Conservation (phyloP, 2,113 vertebrate species). For the Marcusenius ussheri region DNA sequence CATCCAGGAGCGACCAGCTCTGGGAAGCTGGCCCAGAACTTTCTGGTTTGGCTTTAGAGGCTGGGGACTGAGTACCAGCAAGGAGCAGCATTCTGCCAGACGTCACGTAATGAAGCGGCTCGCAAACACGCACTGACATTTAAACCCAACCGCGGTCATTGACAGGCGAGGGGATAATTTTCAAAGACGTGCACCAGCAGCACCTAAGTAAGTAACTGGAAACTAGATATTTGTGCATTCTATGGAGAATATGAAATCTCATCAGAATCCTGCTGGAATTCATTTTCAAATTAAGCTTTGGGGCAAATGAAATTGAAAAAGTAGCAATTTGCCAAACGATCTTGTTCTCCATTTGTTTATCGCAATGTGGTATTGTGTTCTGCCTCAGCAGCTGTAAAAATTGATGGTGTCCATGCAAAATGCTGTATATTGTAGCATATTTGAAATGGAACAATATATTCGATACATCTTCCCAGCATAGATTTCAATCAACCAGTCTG, state of each 20-base stretch:
- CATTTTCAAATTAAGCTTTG: slow-evolving; percentile 1
- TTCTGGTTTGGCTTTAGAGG: neutral
- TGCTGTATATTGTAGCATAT: neutral
- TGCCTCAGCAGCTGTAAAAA: neutral
- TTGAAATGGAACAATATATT: neutral
- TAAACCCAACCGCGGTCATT: neutral
- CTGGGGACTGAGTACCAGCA: neutral
- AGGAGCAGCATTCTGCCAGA: neutral
- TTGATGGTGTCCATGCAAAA: neutral
- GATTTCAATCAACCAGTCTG: too few relatives aligned
- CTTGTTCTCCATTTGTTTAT: neutral
- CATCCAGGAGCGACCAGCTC: neutral
- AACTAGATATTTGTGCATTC: neutral
- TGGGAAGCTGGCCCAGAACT: neutral
- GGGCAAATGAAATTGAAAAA: neutral
- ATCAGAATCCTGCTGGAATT: neutral
- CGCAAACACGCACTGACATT: neutral
- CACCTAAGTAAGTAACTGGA: neutral
- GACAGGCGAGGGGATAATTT: neutral
- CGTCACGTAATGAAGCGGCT: neutral
- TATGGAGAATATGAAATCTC: neutral
- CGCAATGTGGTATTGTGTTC: neutral
- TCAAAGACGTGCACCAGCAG: too few relatives aligned
- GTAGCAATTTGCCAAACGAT: neutral
- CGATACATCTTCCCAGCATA: neutral